These are phyloP conservation scores for Macropis europaea DNA, from an alignment of 2,888 invertebrate species.

Conservation along the genomic window DNA sequence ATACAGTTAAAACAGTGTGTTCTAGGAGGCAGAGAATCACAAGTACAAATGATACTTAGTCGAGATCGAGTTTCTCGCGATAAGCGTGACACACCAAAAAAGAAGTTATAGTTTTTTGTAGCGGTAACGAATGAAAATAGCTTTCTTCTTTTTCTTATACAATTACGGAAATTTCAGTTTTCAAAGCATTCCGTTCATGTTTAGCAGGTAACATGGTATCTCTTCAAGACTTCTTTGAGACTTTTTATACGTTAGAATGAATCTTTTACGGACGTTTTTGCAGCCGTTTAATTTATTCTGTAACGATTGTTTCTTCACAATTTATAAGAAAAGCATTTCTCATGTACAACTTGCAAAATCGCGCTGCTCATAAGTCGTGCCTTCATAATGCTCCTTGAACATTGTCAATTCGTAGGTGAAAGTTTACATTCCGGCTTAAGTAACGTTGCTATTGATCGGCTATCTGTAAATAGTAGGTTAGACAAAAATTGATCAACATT, in stretches of 20 bases:
- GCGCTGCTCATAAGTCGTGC: conserved; percentile 22
- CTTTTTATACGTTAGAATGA: no score
- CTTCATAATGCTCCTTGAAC: conserved; percentile 27
- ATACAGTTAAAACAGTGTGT: conserved; percentile 36
- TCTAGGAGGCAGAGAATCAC: conserved; percentile 50
- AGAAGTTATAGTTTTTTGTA: conserved; percentile 12
- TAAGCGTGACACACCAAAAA: conserved; percentile 32
- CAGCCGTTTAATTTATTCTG: no score
- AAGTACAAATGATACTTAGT: conserved; percentile 57
- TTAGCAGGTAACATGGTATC: no score
- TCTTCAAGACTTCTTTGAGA: no score
- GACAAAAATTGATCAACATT: background rate
- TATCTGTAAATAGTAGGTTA: conserved; percentile 53
- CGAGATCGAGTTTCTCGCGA: conserved; percentile 12
- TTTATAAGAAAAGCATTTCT: background rate
- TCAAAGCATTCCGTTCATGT: no score
- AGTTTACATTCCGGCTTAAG: conserved; percentile 16
- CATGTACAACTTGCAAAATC: background rate
- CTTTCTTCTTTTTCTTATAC: background rate
- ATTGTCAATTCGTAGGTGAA: conserved; percentile 4
- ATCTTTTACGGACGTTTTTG: no score
- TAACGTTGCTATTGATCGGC: conserved; percentile 28
- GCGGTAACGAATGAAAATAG: background rate
- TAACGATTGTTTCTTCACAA: no score
- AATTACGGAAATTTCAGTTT: background rate